Base-by-base conservation (phyloP, 2,797 vertebrate species). In the Sandelia bainsii region DNA sequence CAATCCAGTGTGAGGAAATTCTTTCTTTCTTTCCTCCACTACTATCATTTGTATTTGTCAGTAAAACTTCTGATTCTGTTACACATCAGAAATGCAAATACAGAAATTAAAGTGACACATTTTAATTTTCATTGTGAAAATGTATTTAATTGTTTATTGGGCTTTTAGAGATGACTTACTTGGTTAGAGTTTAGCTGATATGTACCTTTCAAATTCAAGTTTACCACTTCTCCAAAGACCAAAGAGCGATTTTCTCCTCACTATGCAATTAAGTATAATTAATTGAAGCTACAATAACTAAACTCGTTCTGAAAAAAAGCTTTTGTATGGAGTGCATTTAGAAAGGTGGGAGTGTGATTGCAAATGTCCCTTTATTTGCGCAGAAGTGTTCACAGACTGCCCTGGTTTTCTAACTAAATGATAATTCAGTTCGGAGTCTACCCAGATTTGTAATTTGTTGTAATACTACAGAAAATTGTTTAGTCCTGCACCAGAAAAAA, bases 401-500 rank as follows among this genome's bases (percentile, higher is more conserved):
- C 46, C 39, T 40, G 22, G 23, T 20, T 44, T 34, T 6, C 1
- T 8, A 34, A 34, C 8, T 8, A 34, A 34, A 34, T 8, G 32
- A 34, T 34, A 34, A 8, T 34, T 34, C 32, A 34, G 32, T 34
- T 34, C 9, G 8, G 25, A 40, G 27, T 20, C 37, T 34, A 40
- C 62, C 67, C 27, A 69, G 32, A 67, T 74, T 59, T 51, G 8
- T 62, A 4, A 64, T 82, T 53, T 62, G 34, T 22, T 62, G 20
- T 61, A 19, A 63, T 29, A 48, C 57, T 12, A 51, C 40, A 50
- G 29, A 51, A 6, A 65, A 62, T 6, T 39, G 32, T 69, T 60
- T n/a, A n/a, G 27, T 49, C 8, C 25, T 48, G 53, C 44, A 52
- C 29, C 67, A 44, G 53, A 72, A 39, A 62, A 82, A 74, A 82